Conservation (phyloP, 2,797 vertebrate genomes). For the Rhincodon typus region DNA sequence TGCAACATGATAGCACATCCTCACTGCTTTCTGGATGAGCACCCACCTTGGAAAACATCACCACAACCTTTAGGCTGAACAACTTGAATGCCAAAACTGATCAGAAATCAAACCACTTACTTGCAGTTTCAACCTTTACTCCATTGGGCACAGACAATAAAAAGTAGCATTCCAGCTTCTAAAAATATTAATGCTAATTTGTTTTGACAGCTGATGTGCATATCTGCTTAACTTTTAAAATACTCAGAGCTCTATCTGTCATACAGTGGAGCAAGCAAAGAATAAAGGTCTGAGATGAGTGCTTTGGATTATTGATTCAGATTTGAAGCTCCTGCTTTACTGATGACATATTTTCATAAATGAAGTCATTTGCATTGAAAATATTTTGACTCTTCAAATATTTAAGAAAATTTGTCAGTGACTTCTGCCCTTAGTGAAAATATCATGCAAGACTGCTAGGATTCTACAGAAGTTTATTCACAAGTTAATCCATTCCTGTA, state of each 20-base stretch:
- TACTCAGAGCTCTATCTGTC: background rate
- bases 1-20: constrained; percentile 42
- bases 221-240: background rate
- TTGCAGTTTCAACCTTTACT: constrained; percentile 45
- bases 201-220: constrained; percentile 43
- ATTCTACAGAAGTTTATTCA: background rate
- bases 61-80: constrained; percentile 44
- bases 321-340: background rate
- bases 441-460: background rate
- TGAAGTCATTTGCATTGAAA: background rate
- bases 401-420: background rate
- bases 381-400: background rate
- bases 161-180: constrained; percentile 43
- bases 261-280: background rate
- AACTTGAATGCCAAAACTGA: constrained; percentile 36
- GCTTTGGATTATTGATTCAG: background rate
- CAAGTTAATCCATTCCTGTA: background rate
- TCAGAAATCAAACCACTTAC: constrained; percentile 40
- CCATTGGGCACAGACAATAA: constrained; percentile 51
- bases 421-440: background rate
- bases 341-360: background rate
- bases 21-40: constrained; percentile 42
- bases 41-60: constrained; percentile 44
- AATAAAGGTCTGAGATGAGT: background rate
- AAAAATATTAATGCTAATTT: constrained; percentile 44